These are phyloP conservation scores for Nemotelus pantherinus DNA, from an alignment of 2,888 invertebrate species.

Conservation along the genomic window DNA sequence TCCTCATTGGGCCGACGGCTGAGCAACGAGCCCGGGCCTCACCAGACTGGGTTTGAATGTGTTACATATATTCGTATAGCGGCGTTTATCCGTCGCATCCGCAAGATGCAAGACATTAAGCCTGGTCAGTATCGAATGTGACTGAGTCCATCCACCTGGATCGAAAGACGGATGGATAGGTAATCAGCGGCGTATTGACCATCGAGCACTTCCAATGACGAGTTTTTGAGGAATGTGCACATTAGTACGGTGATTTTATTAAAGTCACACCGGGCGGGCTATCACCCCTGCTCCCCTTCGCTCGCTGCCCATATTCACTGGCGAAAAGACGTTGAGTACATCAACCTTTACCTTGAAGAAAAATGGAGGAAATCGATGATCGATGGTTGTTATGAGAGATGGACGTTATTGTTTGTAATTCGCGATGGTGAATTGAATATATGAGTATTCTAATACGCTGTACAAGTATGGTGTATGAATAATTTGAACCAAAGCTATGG, in stretches of 20 bases:
- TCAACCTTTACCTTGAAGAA: slow-evolving; percentile 24
- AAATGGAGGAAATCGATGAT: slow-evolving; percentile 32
- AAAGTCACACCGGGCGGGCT: slow-evolving; percentile 37
- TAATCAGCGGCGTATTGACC: slow-evolving; percentile 20
- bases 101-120: slow-evolving; percentile 10
- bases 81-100: background rate
- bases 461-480: too few relatives aligned
- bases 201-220: slow-evolving; percentile 23
- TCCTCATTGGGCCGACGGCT: slow-evolving; percentile 47
- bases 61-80: background rate
- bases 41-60: slow-evolving; percentile 35
- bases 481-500: too few relatives aligned
- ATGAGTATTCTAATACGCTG: too few relatives aligned
- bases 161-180: slow-evolving; percentile 14
- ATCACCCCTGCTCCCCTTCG: background rate
- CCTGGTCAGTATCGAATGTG: slow-evolving; percentile 31
- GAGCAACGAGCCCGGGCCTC: slow-evolving; percentile 33
- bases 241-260: slow-evolving; percentile 36
- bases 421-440: slow-evolving; percentile 4
- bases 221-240: slow-evolving; percentile 42
- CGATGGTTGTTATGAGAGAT: slow-evolving; percentile 29
- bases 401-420: slow-evolving; percentile 17
- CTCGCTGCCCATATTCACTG: background rate
- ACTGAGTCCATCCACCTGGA: slow-evolving; percentile 25
- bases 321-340: slow-evolving; percentile 21